Evolutionary conservation across 2,113 vertebrate genomes (phyloP), one percentile per base, ranked within the genome.

Genomic region (Zosterops lateralis): DNA sequence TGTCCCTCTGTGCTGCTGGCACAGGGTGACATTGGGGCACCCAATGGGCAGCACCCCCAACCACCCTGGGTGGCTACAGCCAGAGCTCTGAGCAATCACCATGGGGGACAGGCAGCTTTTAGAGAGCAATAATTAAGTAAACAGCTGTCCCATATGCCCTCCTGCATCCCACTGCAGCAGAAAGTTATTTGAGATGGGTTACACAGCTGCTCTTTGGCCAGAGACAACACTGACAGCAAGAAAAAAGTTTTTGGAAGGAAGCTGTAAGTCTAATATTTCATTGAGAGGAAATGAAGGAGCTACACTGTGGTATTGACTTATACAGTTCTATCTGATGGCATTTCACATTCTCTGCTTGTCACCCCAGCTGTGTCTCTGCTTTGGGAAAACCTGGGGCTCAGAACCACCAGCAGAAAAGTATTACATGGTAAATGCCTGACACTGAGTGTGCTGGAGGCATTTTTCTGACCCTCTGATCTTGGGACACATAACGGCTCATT

Each of bases 401-500:
- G 79, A 88, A 57, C 14, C 50, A 76, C 26, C 0, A 2, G 20
- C 0, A 77, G 42, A 56, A 73, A 76, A 80, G 13, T 2, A 26
- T 54, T 25, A 38, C 5, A 3, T 19, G 36, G 45, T 6, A 80
- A 92, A 79, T 18, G 25, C 51, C 67, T 84, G 67, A 84, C 25
- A 29, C 12, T 25, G 54, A 74, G 34, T 0, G 1, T 64, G 67
- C 64, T 86, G 38, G 56, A 95, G 61, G 68, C 90, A 78, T 36
- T 80, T 51, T 36, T 56, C 44, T 84, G 66, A 64, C 70, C 57
- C 82, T 95, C 87, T 67, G 95, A 90, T 93, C 85, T 78, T 76
- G 50, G 64, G 45, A 87, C 90, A 91, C 50, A 54, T 61, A 96
- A 93, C 44, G 16, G 45, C 66, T 92, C 94, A 93, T 92, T 84